Percentiles rank a stretch among this genome's conserved stretches.
Evolutionary conservation across 2,113 vertebrate genomes (phyloP).

Genomic region (Lophius piscatorius): DNA sequence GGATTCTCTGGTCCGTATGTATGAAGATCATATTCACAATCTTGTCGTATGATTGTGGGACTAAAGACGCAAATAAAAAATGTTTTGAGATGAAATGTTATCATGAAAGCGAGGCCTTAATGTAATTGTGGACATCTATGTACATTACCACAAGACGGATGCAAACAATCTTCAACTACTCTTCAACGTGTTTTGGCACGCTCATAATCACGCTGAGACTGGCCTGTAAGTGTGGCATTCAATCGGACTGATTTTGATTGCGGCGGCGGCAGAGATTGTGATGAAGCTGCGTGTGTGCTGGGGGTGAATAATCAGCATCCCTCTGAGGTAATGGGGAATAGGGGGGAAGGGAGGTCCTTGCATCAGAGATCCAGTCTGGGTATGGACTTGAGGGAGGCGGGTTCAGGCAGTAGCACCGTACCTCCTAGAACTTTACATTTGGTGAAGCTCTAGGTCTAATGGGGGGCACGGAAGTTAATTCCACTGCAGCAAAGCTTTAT

Average conservation of each 20-base stretch:
- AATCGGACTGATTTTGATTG: constrained; percentile 57
- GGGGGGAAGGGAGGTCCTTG: constrained; percentile 16
- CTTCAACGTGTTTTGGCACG: too few relatives aligned
- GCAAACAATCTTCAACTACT: background rate
- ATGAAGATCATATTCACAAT: too few relatives aligned
- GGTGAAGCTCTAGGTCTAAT: constrained; percentile 67
- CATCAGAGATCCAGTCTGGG: constrained; percentile 41
- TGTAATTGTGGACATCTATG: too few relatives aligned
- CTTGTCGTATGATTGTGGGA: too few relatives aligned
- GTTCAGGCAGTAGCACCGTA: constrained; percentile 36
- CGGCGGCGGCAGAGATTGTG: constrained; percentile 47
- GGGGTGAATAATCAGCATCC: constrained; percentile 68
- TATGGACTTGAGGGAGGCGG: background rate
- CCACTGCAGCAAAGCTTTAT: constrained; percentile 63
- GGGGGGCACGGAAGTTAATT: constrained; percentile 79
- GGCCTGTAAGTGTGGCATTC: constrained; percentile 23
- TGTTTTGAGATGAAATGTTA: too few relatives aligned
- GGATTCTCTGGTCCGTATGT: too few relatives aligned
- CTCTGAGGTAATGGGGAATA: constrained; percentile 57
- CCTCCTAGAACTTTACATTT: constrained; percentile 47
- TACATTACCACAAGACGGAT: background rate
- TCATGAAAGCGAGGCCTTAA: too few relatives aligned
- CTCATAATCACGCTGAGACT: constrained; percentile 27
- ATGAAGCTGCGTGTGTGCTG: constrained; percentile 53
- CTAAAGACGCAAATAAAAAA: too few relatives aligned